Base-by-base conservation (phyloP, 2,888 invertebrate genomes). In the Caenorhabditis angaria region DNA sequence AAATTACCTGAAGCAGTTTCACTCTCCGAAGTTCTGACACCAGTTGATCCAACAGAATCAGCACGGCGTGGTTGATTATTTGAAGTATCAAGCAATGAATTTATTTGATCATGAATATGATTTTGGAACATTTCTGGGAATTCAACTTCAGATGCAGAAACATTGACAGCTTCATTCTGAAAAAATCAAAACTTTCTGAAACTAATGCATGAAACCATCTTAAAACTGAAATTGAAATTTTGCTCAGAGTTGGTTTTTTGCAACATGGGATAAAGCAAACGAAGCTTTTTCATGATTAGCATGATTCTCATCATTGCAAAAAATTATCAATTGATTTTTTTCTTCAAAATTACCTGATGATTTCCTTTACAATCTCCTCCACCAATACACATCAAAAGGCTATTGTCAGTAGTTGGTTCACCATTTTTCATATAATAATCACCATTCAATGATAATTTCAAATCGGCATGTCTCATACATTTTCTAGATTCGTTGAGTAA, bases 391-490 rank as follows among this genome's bases (percentile, higher is more conserved):
- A 68, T 73, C 62, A 73, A 28, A 20, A 73, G 48, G 22, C 73
- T 73, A 14, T 25, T 65, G 14, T 73, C 73, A 0, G 73, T 68
- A 18, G 73, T 73, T 22, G 61, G 65, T 25, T 73, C 68, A 18
- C 73, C 73, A 27, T 65, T 69, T 47, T 69, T 68, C 14, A 62
- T 61, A 60, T 65, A 73, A 35, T 73, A 73, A n/a, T 73, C 68
- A 27, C 73, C 73, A 51, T 61, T 65, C 25, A 65, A 61, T 0
- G 73, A 73, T 1, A 73, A 57, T 48, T 73, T 73, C 56, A 73
- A 53, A 47, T 73, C 62, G 2, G 57, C 61, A 47, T 73, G 73
- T 32, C 65, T 68, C 62, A 56, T 68, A 51, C 73, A 73, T 14
- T 48, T 47, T 27, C 22, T n/a, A 4, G 35, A 47, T 47, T n/a